Percentiles rank a stretch among this genome's conserved stretches.
phyloP scores from a whole-genome alignment of 2,888 invertebrate genomes.

The Zele albiditarsus region DNA sequence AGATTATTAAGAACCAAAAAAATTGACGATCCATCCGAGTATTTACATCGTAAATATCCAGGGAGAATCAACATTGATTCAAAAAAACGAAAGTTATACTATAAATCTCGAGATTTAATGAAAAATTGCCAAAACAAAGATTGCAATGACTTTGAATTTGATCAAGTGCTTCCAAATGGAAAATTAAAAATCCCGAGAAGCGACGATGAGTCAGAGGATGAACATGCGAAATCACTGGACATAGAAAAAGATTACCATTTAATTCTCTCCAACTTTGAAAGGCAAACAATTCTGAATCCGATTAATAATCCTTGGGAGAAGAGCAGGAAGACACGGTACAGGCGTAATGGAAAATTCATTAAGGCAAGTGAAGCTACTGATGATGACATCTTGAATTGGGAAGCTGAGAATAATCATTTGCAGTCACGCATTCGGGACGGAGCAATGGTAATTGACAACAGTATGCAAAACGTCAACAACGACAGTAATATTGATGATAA shows the following conservation, averaged over 20 bases:
- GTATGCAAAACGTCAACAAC: background rate
- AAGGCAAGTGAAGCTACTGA: background rate
- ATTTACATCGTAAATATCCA: slow-evolving; percentile 56
- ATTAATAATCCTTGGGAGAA: slow-evolving; percentile 32
- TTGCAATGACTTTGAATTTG: slow-evolving; percentile 60
- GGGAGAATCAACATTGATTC: slow-evolving; percentile 56
- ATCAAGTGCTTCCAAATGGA: slow-evolving; percentile 57
- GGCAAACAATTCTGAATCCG: slow-evolving; percentile 14
- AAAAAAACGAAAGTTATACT: slow-evolving; percentile 53
- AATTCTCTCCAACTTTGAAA: slow-evolving; percentile 44
- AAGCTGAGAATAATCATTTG: slow-evolving; percentile 27
- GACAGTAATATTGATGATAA: background rate
- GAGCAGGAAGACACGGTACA: slow-evolving; percentile 20
- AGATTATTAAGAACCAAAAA: slow-evolving; percentile 44
- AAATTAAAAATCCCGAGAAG: slow-evolving; percentile 55
- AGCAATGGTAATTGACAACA: slow-evolving; percentile 12
- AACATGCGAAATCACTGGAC: slow-evolving; percentile 29
- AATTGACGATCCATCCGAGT: slow-evolving; percentile 54
- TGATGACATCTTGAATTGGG: slow-evolving; percentile 8
- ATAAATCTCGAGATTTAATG: slow-evolving; percentile 22
- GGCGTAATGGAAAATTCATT: slow-evolving; percentile 23
- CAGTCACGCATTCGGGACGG: background rate
- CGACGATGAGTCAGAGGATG: slow-evolving; percentile 50
- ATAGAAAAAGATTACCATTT: slow-evolving; percentile 44
- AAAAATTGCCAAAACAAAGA: slow-evolving; percentile 8